These are phyloP conservation scores for Platerodrilus igneus DNA, from an alignment of 2,888 invertebrate genomes.

Conservation along the genomic window DNA sequence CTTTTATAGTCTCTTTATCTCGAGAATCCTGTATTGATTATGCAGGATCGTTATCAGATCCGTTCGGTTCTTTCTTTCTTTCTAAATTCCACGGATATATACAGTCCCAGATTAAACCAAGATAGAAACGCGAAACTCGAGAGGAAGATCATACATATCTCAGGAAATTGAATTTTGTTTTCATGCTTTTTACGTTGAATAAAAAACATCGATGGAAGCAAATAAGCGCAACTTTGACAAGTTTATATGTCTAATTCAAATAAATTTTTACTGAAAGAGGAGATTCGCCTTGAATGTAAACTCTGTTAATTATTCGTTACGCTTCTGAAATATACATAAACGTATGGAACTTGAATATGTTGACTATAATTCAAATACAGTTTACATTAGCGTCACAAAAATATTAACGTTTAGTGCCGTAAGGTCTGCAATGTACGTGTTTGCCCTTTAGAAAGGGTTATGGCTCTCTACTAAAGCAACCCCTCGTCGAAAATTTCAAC, in stretches of 20 bases:
- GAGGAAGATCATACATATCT: constrained; percentile 23
- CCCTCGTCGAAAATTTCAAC: too few relatives aligned
- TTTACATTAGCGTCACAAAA: too few relatives aligned
- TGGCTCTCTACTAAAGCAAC: too few relatives aligned
- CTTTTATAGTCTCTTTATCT: constrained; percentile 23
- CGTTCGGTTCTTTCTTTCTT: constrained; percentile 21
- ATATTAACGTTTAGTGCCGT: too few relatives aligned
- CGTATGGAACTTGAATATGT: too few relatives aligned
- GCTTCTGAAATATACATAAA: too few relatives aligned
- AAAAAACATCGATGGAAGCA: constrained; percentile 22
- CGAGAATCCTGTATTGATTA: constrained; percentile 24
- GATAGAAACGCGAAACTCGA: constrained; percentile 19
- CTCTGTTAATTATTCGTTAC: too few relatives aligned
- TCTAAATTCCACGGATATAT: constrained; percentile 17
- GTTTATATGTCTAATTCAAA: constrained; percentile 21
- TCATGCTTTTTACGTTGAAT: constrained; percentile 24
- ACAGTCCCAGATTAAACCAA: constrained; percentile 22
- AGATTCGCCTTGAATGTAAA: too few relatives aligned
- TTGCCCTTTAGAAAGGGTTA: too few relatives aligned
- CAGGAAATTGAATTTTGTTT: constrained; percentile 26
- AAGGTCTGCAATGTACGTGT: too few relatives aligned
- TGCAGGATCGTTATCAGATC: constrained; percentile 24
- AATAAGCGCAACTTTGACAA: constrained; percentile 18
- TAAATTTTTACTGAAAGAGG: constrained; percentile 20
- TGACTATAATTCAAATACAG: too few relatives aligned